Conservation (phyloP, 2,797 vertebrate species). For the Diceros bicornis region DNA sequence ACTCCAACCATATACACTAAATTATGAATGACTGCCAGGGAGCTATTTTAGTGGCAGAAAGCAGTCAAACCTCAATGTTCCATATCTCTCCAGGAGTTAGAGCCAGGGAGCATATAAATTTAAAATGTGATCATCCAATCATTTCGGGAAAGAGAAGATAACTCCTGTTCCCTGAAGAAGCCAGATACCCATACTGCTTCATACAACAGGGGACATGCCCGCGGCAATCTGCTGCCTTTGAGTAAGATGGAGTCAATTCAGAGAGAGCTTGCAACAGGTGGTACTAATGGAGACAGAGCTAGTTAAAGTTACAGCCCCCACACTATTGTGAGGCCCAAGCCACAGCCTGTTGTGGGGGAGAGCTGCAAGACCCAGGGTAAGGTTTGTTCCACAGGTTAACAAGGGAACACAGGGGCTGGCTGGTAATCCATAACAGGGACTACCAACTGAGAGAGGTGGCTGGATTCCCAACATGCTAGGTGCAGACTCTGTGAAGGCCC, state of each 20-base stretch:
- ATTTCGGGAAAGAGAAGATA: not conserved
- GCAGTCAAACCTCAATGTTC: not conserved
- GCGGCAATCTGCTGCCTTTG: not conserved
- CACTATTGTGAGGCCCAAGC: not conserved
- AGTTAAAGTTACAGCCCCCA: not conserved
- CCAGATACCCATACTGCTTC: not conserved
- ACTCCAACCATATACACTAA: not conserved
- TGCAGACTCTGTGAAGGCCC: not conserved
- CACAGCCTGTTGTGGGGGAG: not conserved
- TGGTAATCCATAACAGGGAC: not conserved
- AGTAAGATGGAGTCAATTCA: not conserved
- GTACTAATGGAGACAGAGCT: not conserved
- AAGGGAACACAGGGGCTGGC: not conserved
- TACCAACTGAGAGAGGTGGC: not conserved
- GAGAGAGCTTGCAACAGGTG: not conserved
- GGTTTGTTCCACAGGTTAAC: not conserved
- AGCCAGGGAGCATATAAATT: not conserved
- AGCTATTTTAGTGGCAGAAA: not conserved
- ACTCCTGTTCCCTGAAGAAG: not conserved
- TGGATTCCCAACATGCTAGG: not conserved
- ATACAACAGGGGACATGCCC: not conserved
- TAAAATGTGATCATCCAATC: not conserved
- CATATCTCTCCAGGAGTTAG: not conserved
- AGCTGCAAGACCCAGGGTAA: not conserved
- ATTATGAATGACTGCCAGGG: not conserved